phyloP scores from a whole-genome alignment of 2,797 vertebrate genomes.

The Poecilia picta region DNA sequence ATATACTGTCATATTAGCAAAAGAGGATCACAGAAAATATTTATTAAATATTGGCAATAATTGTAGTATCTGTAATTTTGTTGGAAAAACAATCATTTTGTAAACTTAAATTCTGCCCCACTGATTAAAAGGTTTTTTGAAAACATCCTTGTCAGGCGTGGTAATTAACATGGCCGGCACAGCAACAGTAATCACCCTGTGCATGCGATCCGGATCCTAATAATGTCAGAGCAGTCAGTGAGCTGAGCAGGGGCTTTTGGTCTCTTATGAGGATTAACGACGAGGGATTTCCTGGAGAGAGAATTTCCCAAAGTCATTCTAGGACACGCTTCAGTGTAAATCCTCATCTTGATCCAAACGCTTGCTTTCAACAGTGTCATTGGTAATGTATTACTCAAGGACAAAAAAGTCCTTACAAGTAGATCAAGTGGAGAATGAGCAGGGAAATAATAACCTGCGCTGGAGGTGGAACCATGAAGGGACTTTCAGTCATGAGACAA shows the following conservation, averaged over 20 bases:
- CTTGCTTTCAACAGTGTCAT: slow-evolving; percentile 23
- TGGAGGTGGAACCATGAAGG: neutral
- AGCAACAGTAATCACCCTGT: neutral
- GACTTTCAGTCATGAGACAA: neutral
- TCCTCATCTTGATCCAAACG: neutral
- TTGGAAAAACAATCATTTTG: neutral
- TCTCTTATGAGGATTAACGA: slow-evolving; percentile 5
- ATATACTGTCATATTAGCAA: neutral
- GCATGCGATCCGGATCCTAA: neutral
- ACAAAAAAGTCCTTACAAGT: slow-evolving; percentile 13
- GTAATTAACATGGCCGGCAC: neutral
- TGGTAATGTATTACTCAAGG: slow-evolving; percentile 15
- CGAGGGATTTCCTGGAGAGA: slow-evolving; percentile 16
- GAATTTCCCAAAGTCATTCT: slow-evolving; percentile 6
- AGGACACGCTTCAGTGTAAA: neutral
- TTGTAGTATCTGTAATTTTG: neutral
- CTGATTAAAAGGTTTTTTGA: neutral
- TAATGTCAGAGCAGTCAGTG: neutral
- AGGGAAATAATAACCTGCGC: neutral
- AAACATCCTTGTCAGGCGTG: neutral
- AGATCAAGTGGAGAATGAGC: neutral
- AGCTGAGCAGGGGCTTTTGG: neutral
- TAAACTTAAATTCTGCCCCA: neutral
- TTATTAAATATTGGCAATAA: neutral
- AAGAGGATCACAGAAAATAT: neutral